A percentile compares a stretch with the other conserved stretches of the same genome.
These are phyloP conservation scores for Triops longicaudatus DNA, from an alignment of 1,140 invertebrate genomes.

Conservation along the genomic window DNA sequence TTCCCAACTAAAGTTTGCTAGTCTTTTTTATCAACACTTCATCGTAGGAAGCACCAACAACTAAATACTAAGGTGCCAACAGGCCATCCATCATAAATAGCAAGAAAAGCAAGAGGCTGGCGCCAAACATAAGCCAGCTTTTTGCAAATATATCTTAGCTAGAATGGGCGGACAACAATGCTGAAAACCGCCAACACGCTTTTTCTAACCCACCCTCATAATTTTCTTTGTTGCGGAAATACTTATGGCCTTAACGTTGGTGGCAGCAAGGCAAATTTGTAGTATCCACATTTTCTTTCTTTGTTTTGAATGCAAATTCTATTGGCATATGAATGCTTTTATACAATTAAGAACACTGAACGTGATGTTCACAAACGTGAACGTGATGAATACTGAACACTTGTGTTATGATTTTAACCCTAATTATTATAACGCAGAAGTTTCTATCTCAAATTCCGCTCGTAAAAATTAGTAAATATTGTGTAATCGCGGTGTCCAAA, in stretches of 20 bases:
- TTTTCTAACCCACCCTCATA: background rate
- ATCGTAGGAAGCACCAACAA: background rate
- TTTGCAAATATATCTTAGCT: conserved; percentile 15
- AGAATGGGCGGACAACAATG: conserved; percentile 8
- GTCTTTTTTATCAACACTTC: background rate
- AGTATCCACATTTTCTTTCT: background rate
- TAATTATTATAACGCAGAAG: background rate
- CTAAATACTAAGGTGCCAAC: conserved; percentile 1
- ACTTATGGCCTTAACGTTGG: background rate
- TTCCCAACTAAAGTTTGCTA: background rate
- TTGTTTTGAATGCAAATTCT: background rate
- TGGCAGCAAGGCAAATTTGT: conserved; percentile 1
- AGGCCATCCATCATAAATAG: conserved; percentile 15
- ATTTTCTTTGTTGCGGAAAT: background rate
- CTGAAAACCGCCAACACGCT: background rate
- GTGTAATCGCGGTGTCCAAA: background rate
- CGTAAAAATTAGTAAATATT: background rate
- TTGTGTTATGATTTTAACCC: background rate
- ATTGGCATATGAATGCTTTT: background rate
- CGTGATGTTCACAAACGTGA: too few species aligned
- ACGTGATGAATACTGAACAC: too few species aligned
- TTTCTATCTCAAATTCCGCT: background rate
- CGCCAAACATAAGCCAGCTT: conserved; percentile 1
- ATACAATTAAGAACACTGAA: background rate
- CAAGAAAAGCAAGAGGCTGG: conserved; percentile 2